These are phyloP conservation scores for Pyrrhosoma nymphula DNA, from an alignment of 2,888 invertebrate species.

Conservation along the genomic window DNA sequence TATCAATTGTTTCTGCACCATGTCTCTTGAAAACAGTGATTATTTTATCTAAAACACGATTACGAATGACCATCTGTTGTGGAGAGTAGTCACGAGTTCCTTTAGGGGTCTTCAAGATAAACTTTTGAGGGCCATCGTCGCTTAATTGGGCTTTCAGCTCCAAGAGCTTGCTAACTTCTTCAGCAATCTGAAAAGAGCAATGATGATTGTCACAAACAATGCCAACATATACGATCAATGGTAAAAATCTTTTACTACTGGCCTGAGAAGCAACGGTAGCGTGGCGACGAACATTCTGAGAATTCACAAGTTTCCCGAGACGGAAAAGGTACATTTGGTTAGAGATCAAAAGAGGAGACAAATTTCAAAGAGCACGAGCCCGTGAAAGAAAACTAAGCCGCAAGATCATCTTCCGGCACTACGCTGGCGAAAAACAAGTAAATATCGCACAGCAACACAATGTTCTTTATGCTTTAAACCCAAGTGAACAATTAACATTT, in stretches of 20 bases:
- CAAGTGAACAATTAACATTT: background rate
- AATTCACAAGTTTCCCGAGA: background rate
- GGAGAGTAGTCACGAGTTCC: conserved; percentile 97
- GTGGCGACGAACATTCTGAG: background rate
- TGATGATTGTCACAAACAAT: conserved; percentile 68
- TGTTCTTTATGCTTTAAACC: background rate
- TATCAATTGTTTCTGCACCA: conserved; percentile 98
- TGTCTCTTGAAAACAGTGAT: conserved; percentile 95
- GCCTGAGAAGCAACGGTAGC: conserved; percentile 29
- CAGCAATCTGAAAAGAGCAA: conserved; percentile 85
- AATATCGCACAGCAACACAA: background rate
- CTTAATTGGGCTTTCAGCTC: conserved; percentile 88
- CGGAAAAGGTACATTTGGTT: background rate
- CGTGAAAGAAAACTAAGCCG: background rate
- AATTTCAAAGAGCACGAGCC: background rate
- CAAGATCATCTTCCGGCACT: background rate
- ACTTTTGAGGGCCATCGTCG: conserved; percentile 84
- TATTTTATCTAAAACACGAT: conserved; percentile 92
- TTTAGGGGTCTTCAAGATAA: conserved; percentile 93
- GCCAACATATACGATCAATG: too few species aligned
- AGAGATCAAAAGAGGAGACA: background rate
- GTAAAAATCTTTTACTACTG: background rate
- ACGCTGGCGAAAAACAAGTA: background rate
- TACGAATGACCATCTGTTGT: conserved; percentile 95
- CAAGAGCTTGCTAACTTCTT: conserved; percentile 90